phyloP scores from a whole-genome alignment of 1,140 invertebrate species.

The Pinna nobilis region DNA sequence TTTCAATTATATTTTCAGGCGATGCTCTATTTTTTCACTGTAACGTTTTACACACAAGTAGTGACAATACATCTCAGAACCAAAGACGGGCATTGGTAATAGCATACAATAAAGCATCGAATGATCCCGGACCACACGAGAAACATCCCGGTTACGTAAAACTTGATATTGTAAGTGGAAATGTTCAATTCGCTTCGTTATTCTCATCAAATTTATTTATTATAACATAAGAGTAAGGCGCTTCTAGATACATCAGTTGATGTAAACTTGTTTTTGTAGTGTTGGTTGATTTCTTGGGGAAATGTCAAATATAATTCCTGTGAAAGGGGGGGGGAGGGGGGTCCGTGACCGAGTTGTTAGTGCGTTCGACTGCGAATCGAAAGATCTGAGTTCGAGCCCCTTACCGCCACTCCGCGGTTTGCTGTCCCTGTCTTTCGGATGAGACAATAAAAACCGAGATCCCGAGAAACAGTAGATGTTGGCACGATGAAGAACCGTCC shows the following conservation, averaged over 20 bases:
- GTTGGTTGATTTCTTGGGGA: neutral
- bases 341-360: neutral
- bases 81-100: constrained; percentile 35
- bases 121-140: constrained; percentile 35
- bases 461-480: no score
- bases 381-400: no score
- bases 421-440: no score
- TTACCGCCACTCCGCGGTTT: no score
- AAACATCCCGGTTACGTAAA: constrained; percentile 37
- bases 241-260: neutral
- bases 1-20: constrained; percentile 25
- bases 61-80: constrained; percentile 48
- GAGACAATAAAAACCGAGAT: no score
- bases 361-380: no score
- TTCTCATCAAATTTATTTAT: no score
- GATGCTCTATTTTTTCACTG: constrained; percentile 60
- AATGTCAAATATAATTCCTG: neutral
- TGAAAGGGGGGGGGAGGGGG: no score
- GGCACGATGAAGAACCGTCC: no score
- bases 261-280: neutral
- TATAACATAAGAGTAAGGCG: neutral
- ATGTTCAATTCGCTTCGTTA: no score
- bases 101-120: constrained; percentile 44
- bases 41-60: constrained; percentile 56
- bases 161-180: constrained; percentile 34